These are phyloP conservation scores for Calidris pygmaea DNA, from an alignment of 2,113 vertebrate species.

Conservation along the genomic window DNA sequence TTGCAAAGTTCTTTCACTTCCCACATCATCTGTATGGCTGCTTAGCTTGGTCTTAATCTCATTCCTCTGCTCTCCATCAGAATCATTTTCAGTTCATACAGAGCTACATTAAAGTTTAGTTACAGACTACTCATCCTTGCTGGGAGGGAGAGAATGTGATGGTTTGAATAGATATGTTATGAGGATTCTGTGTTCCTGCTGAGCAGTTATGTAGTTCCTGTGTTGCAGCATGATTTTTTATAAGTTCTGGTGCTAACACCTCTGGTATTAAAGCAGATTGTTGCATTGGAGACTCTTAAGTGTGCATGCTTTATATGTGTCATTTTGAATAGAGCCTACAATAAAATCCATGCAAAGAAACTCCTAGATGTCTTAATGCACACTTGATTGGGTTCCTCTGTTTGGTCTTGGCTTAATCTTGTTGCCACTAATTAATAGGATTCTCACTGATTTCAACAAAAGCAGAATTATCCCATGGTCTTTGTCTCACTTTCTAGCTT, in stretches of 20 bases:
- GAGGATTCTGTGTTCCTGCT: not conserved
- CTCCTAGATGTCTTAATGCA: not conserved
- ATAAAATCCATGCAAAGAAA: not conserved
- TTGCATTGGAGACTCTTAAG: not conserved
- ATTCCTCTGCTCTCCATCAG: not conserved
- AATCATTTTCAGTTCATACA: not conserved
- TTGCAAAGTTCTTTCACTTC: not conserved
- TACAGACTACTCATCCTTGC: not conserved
- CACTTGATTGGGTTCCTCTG: not conserved
- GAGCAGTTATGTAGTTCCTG: not conserved
- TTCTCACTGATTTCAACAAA: not conserved
- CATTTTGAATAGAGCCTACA: not conserved
- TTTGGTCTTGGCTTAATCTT: not conserved
- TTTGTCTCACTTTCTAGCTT: not conserved
- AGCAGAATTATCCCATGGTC: not conserved
- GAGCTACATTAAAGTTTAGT: not conserved
- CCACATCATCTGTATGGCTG: not conserved
- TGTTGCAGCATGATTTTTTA: not conserved
- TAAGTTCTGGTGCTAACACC: not conserved
- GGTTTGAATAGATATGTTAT: not conserved
- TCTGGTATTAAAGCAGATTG: not conserved
- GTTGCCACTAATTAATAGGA: not conserved
- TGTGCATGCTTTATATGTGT: not conserved
- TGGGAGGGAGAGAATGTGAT: not conserved
- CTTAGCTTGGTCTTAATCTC: not conserved